Evolutionary conservation across 2,113 vertebrate genomes (phyloP).

Genomic region (Lophotis ruficrista): DNA sequence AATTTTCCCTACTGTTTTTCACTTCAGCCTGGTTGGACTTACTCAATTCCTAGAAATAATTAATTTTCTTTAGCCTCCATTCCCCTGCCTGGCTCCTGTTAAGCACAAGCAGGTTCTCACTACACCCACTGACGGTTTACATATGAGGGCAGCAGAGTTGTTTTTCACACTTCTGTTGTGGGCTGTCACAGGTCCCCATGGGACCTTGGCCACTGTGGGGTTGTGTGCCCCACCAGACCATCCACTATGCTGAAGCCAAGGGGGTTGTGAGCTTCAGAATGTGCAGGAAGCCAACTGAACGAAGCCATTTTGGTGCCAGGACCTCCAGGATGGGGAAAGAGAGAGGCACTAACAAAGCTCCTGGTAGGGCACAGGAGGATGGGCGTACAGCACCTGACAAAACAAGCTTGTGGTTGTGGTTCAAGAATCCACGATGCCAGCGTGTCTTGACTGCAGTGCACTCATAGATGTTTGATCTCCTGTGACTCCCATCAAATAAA

Average conservation of each 20-base stretch:
- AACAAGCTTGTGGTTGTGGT: background rate
- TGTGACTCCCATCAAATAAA: background rate
- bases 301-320: background rate
- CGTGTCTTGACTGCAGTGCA: background rate
- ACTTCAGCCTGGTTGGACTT: background rate
- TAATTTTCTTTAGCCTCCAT: background rate
- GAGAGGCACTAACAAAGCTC: background rate
- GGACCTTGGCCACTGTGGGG: background rate
- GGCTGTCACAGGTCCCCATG: accelerated
- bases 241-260: accelerated
- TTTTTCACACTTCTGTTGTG: background rate
- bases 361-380: background rate
- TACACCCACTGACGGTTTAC: accelerated
- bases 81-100: background rate
- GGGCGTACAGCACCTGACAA: background rate
- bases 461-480: background rate
- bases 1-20: background rate
- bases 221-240: accelerated
- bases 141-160: background rate
- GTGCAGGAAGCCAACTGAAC: background rate
- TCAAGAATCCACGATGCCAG: background rate
- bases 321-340: background rate
- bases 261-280: background rate
- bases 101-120: background rate
- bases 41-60: background rate